Evolutionary conservation across 2,113 vertebrate genomes (phyloP).

Genomic region (Semnornis frantzii): DNA sequence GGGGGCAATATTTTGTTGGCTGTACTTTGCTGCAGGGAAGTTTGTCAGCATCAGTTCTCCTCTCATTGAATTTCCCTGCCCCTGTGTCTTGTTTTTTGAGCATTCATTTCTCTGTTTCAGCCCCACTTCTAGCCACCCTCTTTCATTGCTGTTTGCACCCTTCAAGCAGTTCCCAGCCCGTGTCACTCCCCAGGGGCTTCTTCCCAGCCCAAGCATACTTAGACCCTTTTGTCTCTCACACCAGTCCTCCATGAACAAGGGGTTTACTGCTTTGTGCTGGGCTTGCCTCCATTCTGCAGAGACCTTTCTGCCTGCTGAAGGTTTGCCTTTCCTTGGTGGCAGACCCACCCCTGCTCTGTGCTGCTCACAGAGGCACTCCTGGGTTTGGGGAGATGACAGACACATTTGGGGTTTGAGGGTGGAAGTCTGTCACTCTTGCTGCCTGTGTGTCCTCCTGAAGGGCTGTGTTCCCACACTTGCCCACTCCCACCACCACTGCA

Average conservation of each 20-base stretch:
- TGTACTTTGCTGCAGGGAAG: not conserved
- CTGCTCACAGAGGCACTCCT: not conserved
- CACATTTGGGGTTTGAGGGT: not conserved
- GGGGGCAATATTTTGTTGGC: not conserved
- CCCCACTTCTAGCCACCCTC: not conserved
- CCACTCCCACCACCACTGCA: not conserved
- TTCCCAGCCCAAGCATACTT: conserved; percentile 21
- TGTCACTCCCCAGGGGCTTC: not conserved
- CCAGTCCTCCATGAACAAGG: not conserved
- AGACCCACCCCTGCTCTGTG: not conserved
- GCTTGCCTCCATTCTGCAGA: not conserved
- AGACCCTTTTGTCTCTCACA: conserved; percentile 12
- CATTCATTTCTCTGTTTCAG: not conserved
- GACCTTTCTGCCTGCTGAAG: not conserved
- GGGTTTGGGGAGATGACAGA: not conserved
- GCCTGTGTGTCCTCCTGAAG: not conserved
- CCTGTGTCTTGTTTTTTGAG: not conserved
- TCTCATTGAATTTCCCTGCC: not conserved
- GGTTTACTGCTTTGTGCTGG: not conserved
- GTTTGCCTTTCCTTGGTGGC: not conserved
- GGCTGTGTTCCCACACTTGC: not conserved
- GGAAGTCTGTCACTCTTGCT: not conserved
- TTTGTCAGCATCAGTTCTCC: not conserved
- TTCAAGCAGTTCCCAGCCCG: not conserved
- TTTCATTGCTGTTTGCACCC: not conserved